phyloP scores from a whole-genome alignment of 2,113 vertebrate genomes.

The Isurus oxyrinchus region DNA sequence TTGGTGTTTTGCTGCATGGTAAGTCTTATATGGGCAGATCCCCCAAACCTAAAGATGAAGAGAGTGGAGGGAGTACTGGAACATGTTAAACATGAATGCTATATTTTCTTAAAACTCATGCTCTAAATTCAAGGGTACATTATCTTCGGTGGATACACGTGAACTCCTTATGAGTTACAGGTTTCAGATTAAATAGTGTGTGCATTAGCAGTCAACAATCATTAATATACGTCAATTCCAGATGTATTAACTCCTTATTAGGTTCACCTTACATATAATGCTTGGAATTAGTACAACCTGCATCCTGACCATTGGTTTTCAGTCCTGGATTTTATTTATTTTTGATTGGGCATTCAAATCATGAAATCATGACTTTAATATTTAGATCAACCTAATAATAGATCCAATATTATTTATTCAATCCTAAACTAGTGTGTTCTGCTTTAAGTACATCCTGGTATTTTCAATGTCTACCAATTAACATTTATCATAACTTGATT shows the following conservation, averaged over 20 bases:
- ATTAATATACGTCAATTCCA: background rate
- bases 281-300: background rate
- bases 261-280: background rate
- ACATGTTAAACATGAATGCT: background rate
- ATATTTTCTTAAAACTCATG: background rate
- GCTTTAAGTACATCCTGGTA: background rate
- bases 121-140: background rate
- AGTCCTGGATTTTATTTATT: background rate
- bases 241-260: background rate
- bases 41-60: no score
- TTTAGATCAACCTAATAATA: background rate
- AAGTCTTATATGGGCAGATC: no score
- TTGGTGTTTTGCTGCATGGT: no score
- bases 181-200: background rate
- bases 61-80: no score
- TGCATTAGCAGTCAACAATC: background rate
- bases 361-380: background rate
- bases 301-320: background rate
- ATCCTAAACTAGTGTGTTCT: background rate
- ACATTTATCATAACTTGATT: background rate
- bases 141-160: background rate
- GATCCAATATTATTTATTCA: background rate
- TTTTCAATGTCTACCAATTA: background rate
- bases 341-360: background rate
- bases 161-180: background rate